These are phyloP conservation scores for Micromesistius poutassou DNA, from an alignment of 2,797 vertebrate species.

Conservation along the genomic window DNA sequence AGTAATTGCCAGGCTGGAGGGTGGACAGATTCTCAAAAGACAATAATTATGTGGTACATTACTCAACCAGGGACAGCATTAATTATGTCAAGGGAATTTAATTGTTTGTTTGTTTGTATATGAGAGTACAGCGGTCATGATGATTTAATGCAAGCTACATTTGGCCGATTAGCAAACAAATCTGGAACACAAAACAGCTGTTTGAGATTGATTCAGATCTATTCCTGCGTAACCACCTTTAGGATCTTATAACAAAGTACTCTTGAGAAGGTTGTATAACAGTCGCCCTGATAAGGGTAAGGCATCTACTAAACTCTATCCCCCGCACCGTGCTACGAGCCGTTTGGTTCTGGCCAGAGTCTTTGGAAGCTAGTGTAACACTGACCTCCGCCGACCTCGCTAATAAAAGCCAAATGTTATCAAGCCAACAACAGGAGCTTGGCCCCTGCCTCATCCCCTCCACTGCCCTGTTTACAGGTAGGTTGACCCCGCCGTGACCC, in stretches of 20 bases:
- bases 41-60: conserved; percentile 41
- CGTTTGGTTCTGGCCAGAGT: not conserved
- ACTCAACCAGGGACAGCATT: conserved; percentile 45
- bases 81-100: conserved; percentile 47
- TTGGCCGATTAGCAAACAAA: conserved; percentile 37
- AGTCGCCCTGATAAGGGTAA: not conserved
- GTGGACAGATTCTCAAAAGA: conserved; percentile 36
- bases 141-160: conserved; percentile 32
- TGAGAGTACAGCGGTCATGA: not conserved
- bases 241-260: conserved; percentile 21
- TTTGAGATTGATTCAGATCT: conserved; percentile 30
- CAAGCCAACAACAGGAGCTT: conserved; percentile 39
- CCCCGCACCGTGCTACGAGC: not conserved
- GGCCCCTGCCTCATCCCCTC: conserved; percentile 32
- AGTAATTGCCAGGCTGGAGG: conserved; percentile 30
- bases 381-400: conserved; percentile 49
- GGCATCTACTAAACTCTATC: not conserved
- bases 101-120: conserved; percentile 5
- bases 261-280: not conserved
- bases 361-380: conserved; percentile 32
- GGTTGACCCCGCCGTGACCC: conserved; percentile 53
- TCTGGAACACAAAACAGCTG: conserved; percentile 40
- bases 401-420: conserved; percentile 62
- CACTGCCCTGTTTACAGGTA: conserved; percentile 52
- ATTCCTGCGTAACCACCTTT: conserved; percentile 9